Evolutionary conservation across 1,140 invertebrate genomes (phyloP).

Genomic region (Zophobas morio): DNA sequence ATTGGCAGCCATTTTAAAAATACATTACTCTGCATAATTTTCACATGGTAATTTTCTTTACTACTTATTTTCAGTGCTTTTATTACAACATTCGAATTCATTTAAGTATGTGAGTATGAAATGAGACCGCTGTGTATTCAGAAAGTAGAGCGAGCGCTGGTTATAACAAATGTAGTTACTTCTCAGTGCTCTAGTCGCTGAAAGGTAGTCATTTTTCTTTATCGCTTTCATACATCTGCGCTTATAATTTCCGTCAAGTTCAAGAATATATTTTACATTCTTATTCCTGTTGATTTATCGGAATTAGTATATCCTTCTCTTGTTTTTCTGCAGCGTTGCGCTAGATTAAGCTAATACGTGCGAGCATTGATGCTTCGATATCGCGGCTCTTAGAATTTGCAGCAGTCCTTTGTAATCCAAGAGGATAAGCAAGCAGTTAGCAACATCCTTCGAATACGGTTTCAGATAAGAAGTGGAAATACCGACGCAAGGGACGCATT

Average conservation of each 20-base stretch:
- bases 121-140: no score
- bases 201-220: neutral
- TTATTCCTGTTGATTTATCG: neutral
- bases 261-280: neutral
- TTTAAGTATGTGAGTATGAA: no score
- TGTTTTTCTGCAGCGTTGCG: neutral
- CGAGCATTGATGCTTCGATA: slow-evolving; percentile 26
- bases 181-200: no score
- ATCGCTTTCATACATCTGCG: neutral
- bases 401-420: slow-evolving; percentile 45
- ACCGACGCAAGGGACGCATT: slow-evolving; percentile 16
- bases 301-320: neutral
- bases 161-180: no score
- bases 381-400: slow-evolving; percentile 19
- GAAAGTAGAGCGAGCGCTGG: no score
- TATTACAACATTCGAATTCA: no score
- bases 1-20: neutral
- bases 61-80: no score
- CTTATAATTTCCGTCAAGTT: neutral
- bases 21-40: no score
- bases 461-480: slow-evolving; percentile 43
- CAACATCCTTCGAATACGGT: slow-evolving; percentile 32
- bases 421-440: slow-evolving; percentile 38
- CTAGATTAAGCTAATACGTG: slow-evolving; percentile 11
- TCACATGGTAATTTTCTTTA: no score